Conservation (phyloP, 2,888 invertebrate species). For the Hypolimnas misippus region DNA sequence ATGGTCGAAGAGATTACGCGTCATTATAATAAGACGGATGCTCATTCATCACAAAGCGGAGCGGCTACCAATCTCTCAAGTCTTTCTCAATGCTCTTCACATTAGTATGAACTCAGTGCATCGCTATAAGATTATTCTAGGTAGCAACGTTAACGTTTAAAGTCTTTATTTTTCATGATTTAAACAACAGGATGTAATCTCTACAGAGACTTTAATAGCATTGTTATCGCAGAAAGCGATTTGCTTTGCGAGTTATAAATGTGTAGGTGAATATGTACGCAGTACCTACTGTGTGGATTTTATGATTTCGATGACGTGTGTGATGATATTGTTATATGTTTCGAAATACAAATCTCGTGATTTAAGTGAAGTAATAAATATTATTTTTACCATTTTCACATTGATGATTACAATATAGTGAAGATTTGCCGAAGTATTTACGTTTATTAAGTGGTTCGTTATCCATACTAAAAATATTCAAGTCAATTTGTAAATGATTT, state of each 20-base stretch:
- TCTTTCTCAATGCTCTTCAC: constrained; percentile 10
- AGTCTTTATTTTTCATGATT: constrained; percentile 37
- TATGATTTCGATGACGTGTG: constrained; percentile 29
- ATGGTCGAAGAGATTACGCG: constrained; percentile 48
- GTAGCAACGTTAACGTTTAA: constrained; percentile 16
- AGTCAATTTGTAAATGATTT: too few species aligned
- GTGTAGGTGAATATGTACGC: constrained; percentile 30
- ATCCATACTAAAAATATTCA: too few species aligned
- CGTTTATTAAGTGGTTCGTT: too few species aligned
- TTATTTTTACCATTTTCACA: too few species aligned
- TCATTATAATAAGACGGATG: constrained; percentile 50
- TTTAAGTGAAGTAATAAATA: not conserved
- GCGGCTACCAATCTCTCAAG: constrained; percentile 6
- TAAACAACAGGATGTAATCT: constrained; percentile 40
- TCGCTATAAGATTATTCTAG: constrained; percentile 13
- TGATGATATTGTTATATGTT: not conserved
- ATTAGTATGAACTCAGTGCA: constrained; percentile 20
- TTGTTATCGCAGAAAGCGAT: constrained; percentile 41
- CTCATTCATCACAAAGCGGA: constrained; percentile 46
- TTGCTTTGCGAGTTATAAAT: constrained; percentile 40
- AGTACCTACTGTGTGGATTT: constrained; percentile 24
- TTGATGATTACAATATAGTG: too few species aligned
- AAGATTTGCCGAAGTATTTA: too few species aligned
- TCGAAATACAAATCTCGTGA: not conserved
- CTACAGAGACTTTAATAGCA: constrained; percentile 39